Conservation (phyloP, 1,140 invertebrate species). For the Eciton burchellii region DNA sequence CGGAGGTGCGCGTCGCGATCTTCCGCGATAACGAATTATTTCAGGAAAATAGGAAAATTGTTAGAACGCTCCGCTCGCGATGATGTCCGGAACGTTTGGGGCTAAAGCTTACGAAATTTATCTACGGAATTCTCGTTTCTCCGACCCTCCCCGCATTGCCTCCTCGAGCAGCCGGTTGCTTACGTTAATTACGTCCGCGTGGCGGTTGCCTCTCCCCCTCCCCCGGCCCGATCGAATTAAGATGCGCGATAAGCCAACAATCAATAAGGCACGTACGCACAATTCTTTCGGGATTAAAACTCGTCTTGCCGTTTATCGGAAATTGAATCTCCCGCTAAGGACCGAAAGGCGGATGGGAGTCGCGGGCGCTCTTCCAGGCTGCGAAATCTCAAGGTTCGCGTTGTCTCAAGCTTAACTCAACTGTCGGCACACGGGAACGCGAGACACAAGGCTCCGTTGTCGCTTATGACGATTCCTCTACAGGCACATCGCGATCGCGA, state of each 20-base stretch:
- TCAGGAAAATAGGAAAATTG: neutral
- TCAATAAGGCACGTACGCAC: constrained; percentile 82
- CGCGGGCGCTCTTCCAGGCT: constrained; percentile 2
- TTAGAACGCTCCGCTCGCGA: neutral
- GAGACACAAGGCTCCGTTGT: constrained; percentile 4
- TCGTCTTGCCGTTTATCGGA: constrained; percentile 77
- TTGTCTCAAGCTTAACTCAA: constrained; percentile 41
- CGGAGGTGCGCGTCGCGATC: neutral
- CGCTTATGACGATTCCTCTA: neutral
- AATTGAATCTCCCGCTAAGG: constrained; percentile 79
- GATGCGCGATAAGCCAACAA: constrained; percentile 78
- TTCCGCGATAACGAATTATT: neutral
- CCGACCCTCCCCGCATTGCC: neutral
- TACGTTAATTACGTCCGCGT: constrained; percentile 56
- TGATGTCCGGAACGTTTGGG: neutral
- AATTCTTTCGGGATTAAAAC: constrained; percentile 75
- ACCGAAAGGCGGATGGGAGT: constrained; percentile 17
- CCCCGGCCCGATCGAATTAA: constrained; percentile 63
- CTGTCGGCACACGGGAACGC: constrained; percentile 34
- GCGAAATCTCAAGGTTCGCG: neutral
- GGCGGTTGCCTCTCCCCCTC: constrained; percentile 32
- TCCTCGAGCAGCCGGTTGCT: constrained; percentile 25
- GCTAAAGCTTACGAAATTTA: neutral
- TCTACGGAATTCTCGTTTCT: neutral
- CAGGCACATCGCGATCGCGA: neutral